Evolutionary conservation across 2,888 invertebrate species (phyloP).

Genomic region (Diarsia rubi): DNA sequence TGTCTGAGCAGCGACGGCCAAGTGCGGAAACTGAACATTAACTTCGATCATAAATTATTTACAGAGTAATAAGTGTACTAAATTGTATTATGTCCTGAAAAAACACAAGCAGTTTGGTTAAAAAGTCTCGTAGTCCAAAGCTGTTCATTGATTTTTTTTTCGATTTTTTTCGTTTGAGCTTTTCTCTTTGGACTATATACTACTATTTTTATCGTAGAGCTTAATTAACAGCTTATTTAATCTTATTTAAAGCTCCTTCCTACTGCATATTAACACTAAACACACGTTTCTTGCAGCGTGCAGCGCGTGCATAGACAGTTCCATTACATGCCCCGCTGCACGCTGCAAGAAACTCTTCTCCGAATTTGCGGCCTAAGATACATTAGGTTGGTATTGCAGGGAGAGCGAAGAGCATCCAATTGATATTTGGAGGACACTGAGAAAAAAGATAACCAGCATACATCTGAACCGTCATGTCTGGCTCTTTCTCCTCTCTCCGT

Average conservation of each 20-base stretch:
- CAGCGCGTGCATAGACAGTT: too few relatives aligned
- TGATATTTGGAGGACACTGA: background rate
- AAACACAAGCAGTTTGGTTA: constrained; percentile 2
- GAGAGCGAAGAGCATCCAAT: background rate
- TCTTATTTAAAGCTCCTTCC: background rate
- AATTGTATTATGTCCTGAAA: constrained; percentile 35
- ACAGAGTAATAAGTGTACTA: constrained; percentile 48
- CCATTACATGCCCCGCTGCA: too few relatives aligned
- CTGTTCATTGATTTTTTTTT: background rate
- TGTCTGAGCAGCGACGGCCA: constrained; percentile 71
- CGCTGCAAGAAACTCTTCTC: too few relatives aligned
- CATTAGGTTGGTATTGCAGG: background rate
- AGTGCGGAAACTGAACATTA: constrained; percentile 69
- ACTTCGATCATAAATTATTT: constrained; percentile 64
- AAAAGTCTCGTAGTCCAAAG: background rate
- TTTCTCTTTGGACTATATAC: background rate
- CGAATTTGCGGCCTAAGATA: too few relatives aligned
- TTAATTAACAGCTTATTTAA: background rate
- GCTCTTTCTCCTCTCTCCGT: background rate
- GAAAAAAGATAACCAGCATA: background rate
- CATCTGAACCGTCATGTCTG: background rate
- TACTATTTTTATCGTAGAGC: background rate
- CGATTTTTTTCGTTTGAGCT: background rate
- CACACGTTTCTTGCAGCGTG: too few relatives aligned
- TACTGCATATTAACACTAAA: background rate